Evolutionary conservation across 2,888 invertebrate species (phyloP).

Genomic region (Melangyna quadrimaculata): DNA sequence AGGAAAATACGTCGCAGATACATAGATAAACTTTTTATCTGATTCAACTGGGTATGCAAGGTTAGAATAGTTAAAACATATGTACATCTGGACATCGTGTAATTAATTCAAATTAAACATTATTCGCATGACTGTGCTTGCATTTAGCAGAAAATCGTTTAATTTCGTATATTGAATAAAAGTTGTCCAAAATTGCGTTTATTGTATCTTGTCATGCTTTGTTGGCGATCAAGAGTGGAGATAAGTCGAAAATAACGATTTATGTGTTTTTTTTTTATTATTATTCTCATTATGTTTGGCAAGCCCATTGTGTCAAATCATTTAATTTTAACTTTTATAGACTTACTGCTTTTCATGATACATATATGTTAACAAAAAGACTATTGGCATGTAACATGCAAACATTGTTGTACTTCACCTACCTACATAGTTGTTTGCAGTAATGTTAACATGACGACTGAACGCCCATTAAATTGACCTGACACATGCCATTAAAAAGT

Average conservation of each 20-base stretch:
- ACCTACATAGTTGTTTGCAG: no score
- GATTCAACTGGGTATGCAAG: background rate
- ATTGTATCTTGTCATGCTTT: no score
- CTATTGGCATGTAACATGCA: conserved; percentile 2
- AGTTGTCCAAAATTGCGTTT: no score
- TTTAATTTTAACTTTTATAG: background rate
- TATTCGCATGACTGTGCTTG: background rate
- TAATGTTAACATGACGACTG: conserved; percentile 10
- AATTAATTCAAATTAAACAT: background rate
- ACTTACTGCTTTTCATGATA: no score
- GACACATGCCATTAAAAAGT: background rate
- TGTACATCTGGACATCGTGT: background rate
- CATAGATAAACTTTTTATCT: background rate
- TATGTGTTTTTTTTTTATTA: no score
- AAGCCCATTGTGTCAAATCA: background rate
- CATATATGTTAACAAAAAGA: background rate
- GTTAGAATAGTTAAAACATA: background rate
- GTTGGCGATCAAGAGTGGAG: no score
- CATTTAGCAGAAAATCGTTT: background rate
- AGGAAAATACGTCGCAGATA: background rate
- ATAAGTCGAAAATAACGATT: no score
- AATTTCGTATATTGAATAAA: no score
- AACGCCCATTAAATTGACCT: conserved; percentile 22
- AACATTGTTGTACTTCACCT: background rate
- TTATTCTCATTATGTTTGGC: background rate